Evolutionary conservation across 2,797 vertebrate genomes (phyloP), one percentile per base, ranked within the genome.

Genomic region (Pseudopleuronectes americanus): DNA sequence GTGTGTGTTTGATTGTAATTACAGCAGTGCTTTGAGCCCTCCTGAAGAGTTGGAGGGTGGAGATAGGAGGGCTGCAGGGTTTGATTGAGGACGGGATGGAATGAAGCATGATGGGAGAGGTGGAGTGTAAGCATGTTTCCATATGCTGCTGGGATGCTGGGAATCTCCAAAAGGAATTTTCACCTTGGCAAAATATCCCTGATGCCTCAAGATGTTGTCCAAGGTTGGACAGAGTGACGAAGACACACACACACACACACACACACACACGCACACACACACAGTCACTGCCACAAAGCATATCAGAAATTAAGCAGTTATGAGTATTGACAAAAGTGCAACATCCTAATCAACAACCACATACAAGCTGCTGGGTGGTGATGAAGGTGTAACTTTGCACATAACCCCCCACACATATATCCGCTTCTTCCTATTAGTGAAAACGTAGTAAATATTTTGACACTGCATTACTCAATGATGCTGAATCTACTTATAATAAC

Each of bases 1-100:
- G 89, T 92, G 89, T 87, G 79, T 79, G 92, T 94, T 94, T 95
- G 89, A 89, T 92, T 93, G 92, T 95, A 95, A 96, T 96, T 96
- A 95, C 87, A 92, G 92, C 89, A 80, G 89, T 88, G 92, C 91
- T 94, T 92, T 92, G 91, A 92, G 89, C 64, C 78, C 89, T 94
- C 86, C 81, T 89, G 65, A 71, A 88, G 92, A 90, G 90, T 91
- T 55, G 61, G 54, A 54, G 78, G 86, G 84, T 90, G 90, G 83
- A 90, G 58, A 71, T 76, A 66, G 57, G 75, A 81, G 72, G 69
- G 78, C 68, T 55, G 83, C 76, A 86, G 80, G 89, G 90, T 89
- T 92, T 92, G 91, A 94, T 57, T 76, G 88, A 90, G 84, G 71
- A 80, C 49, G 57, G 84, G 84, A 77, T 87, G 83, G 90, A 86